A percentile compares a stretch with the other conserved stretches of the same genome.
Conservation (phyloP, 2,113 vertebrate species). For the Cryptomyrus ogoouensis region DNA sequence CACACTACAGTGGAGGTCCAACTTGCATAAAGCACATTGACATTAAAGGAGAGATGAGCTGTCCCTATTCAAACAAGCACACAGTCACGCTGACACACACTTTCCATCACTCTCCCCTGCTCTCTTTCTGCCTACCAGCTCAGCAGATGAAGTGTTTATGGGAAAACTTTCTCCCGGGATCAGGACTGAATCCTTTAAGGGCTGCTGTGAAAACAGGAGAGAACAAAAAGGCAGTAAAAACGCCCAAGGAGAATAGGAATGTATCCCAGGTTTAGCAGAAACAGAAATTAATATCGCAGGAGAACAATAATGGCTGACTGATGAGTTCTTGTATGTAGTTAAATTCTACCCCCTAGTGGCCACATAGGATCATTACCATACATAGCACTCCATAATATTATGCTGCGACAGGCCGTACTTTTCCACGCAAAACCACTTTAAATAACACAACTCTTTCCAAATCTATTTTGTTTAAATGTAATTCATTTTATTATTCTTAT, state of each 20-base stretch:
- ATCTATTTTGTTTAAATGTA: conserved; percentile 53
- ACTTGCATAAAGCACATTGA: neutral
- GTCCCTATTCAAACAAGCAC: neutral
- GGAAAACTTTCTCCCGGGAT: conserved; percentile 48
- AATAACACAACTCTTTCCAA: conserved; percentile 40
- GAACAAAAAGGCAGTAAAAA: conserved; percentile 23
- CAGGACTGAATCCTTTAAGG: conserved; percentile 40
- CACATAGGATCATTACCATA: neutral
- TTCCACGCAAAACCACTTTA: neutral
- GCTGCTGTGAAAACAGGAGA: conserved; percentile 14
- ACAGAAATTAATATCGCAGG: conserved; percentile 12
- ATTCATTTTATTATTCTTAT: conserved; percentile 69
- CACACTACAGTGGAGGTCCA: neutral
- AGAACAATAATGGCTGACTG: neutral
- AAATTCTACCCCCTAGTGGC: conserved; percentile 11
- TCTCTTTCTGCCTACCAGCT: conserved; percentile 19
- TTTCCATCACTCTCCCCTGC: neutral
- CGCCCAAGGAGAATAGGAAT: neutral
- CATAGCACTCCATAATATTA: neutral
- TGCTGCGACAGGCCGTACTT: neutral
- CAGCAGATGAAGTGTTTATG: conserved; percentile 39
- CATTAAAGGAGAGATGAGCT: neutral
- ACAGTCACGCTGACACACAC: neutral
- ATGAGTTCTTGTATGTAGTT: neutral
- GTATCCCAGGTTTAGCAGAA: neutral